Conservation (phyloP, 2,888 invertebrate genomes). For the Blera fallax region DNA sequence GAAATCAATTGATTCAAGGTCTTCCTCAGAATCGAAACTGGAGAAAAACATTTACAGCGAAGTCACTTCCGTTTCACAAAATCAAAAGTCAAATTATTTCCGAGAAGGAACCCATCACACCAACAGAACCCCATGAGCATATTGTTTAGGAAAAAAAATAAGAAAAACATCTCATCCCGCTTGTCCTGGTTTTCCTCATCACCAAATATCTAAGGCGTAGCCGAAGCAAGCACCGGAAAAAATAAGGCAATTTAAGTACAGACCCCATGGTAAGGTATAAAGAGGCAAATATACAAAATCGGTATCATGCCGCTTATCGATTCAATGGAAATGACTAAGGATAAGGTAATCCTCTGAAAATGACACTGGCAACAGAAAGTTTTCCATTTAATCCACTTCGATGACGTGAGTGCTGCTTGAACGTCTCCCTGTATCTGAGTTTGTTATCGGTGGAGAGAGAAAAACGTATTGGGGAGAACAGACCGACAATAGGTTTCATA, state of each 20-base stretch:
- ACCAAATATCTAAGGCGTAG: neutral
- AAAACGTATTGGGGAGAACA: neutral
- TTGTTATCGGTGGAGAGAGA: neutral
- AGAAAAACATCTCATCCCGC: neutral
- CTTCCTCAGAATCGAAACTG: neutral
- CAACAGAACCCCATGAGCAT: neutral
- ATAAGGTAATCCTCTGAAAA: constrained; percentile 59
- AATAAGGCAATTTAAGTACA: neutral
- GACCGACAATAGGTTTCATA: constrained; percentile 6
- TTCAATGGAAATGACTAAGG: constrained; percentile 17
- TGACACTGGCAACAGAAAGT: constrained; percentile 51
- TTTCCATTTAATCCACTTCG: constrained; percentile 55
- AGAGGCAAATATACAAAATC: constrained; percentile 27
- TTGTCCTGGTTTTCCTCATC: neutral
- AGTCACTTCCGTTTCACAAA: neutral
- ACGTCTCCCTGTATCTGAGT: neutral
- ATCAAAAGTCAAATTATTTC: constrained; percentile 33
- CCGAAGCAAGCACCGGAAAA: neutral
- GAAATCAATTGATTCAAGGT: constrained; percentile 27
- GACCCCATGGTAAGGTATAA: neutral
- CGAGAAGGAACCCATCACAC: neutral
- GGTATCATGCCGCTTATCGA: constrained; percentile 47
- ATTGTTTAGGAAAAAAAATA: neutral
- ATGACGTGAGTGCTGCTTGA: constrained; percentile 26
- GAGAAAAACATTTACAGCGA: neutral